Conservation (phyloP, 2,888 invertebrate genomes). For the Xanthia togata region DNA sequence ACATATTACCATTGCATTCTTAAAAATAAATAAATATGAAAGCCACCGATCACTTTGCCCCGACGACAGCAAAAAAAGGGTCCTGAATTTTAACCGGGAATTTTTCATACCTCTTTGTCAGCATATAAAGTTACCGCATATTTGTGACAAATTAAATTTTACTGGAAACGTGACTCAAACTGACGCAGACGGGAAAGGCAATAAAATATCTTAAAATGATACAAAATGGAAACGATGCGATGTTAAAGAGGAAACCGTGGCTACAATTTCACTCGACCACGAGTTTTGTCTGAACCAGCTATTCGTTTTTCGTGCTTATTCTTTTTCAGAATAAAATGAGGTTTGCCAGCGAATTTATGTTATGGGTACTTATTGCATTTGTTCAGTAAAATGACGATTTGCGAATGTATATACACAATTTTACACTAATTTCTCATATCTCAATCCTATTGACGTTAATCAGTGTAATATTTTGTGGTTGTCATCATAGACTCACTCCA, state of each 20-base stretch:
- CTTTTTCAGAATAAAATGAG: conserved; percentile 42
- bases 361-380: too few species aligned
- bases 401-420: too few species aligned
- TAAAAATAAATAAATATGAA: conserved; percentile 52
- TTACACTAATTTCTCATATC: too few species aligned
- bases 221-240: conserved; percentile 66
- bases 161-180: conserved; percentile 66
- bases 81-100: conserved; percentile 54
- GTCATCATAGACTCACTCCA: too few species aligned
- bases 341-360: neutral
- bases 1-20: conserved; percentile 29
- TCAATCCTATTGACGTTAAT: too few species aligned
- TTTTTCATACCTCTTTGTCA: conserved; percentile 62
- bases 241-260: conserved; percentile 43
- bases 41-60: conserved; percentile 34
- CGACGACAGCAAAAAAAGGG: conserved; percentile 51
- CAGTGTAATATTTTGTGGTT: too few species aligned
- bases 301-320: conserved; percentile 39
- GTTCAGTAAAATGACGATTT: too few species aligned
- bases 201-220: conserved; percentile 73
- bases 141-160: conserved; percentile 68
- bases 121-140: conserved; percentile 64
- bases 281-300: conserved; percentile 34
- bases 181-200: conserved; percentile 66
- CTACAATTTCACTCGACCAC: conserved; percentile 47